Base-by-base conservation (phyloP, 2,113 vertebrate genomes). In the Mirza zaza region DNA sequence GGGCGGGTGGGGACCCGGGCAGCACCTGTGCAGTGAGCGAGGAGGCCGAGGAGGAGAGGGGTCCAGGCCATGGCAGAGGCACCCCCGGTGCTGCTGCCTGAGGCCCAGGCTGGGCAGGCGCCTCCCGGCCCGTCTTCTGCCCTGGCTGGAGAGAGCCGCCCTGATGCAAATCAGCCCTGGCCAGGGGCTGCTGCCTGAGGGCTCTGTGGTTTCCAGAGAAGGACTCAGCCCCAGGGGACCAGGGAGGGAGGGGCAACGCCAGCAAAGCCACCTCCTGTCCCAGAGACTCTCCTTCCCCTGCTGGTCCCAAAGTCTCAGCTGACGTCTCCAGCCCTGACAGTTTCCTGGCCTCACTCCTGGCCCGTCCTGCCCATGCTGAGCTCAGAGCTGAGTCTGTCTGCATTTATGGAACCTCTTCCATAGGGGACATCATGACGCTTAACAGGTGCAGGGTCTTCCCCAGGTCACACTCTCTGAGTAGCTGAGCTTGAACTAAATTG, bases 141-240 rank as follows among this genome's bases (percentile, higher is more conserved):
- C 68, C 57, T 90, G 0, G 1, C n/a, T 61, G 0, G 1, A 9
- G 4, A 15, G 13, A 39, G 15, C 21, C 55, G 29, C n/a, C 17
- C 18, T 61, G 36, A 89, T 93, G 95, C 68, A 97, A 97, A 97
- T 95, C 80, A 1, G 65, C 20, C 17, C 11, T 32, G 15, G 14
- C 55, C 45, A 45, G 1, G 57, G 67, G 27, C 50, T 65, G 77
- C 55, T 84, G 55, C 55, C 9, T 48, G 48, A 48, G 48, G 8
- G 61, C 3, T 67, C 1, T 20, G n/a, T 42, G 48, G n/a, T 42
- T 21, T 45, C 65, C 8, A 57, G n/a, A 21, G 5, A 2, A 67
- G 3, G 13, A 9, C 8, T 57, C 14, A 45, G 50, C 25, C n/a
- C 61, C n/a, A 29, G 25, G 20, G 50, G 50, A 39, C 45, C 14